Evolutionary conservation across 64 coral and sea anemone genomes (phyloP).

Genomic region (Platygyra sinensis): DNA sequence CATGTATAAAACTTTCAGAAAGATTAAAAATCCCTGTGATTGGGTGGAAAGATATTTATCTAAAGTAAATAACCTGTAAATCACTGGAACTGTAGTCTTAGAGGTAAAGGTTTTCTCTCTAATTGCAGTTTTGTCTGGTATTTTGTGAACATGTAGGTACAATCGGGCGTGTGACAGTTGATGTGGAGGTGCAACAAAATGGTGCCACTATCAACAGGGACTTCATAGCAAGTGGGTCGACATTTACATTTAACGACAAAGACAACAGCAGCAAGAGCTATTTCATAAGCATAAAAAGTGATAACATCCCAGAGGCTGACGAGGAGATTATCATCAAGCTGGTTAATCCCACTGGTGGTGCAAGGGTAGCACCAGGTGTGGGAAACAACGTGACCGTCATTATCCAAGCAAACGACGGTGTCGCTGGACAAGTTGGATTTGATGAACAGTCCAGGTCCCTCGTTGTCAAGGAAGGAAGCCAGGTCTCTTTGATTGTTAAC

Average conservation of each 20-base stretch:
- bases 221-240: constrained; percentile 65
- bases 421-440: constrained; percentile 88
- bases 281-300: constrained; percentile 58
- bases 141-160: constrained; percentile 43
- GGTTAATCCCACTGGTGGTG: constrained; percentile 80
- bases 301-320: constrained; percentile 74
- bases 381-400: constrained; percentile 90
- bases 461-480: constrained; percentile 73
- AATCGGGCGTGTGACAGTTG: constrained; percentile 68
- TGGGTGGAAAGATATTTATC: too few relatives aligned
- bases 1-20: too few relatives aligned
- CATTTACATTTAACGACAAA: constrained; percentile 45
- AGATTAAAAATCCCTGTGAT: too few relatives aligned
- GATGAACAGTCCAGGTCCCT: constrained; percentile 66
- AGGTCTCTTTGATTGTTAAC: constrained; percentile 57
- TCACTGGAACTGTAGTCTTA: neutral
- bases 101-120: neutral
- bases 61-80: too few relatives aligned
- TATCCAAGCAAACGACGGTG: constrained; percentile 92
- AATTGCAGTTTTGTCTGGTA: neutral
- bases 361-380: constrained; percentile 52
- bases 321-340: constrained; percentile 81
- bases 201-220: constrained; percentile 59
- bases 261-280: constrained; percentile 39
- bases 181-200: constrained; percentile 33